These are phyloP conservation scores for Drosophila sulfurigaster DNA, from an alignment of 1,140 invertebrate genomes.

Conservation along the genomic window DNA sequence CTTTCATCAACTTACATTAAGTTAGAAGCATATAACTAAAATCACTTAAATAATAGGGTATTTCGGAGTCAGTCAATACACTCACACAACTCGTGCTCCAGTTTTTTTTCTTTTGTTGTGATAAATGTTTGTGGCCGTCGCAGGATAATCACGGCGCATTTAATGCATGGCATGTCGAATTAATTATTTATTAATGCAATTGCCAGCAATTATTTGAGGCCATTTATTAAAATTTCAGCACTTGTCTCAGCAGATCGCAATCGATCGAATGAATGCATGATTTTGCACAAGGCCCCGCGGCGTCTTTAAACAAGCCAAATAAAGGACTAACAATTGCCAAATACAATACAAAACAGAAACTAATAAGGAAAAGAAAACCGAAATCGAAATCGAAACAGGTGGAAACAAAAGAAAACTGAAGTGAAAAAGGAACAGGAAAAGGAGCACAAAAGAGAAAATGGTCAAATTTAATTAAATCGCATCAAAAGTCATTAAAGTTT, in stretches of 20 bases:
- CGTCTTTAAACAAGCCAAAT: neutral
- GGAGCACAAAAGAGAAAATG: conserved; percentile 20
- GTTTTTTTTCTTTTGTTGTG: neutral
- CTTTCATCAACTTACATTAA: too few species aligned
- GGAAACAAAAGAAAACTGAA: neutral
- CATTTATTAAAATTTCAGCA: conserved; percentile 24
- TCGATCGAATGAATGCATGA: neutral
- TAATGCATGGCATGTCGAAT: conserved; percentile 26
- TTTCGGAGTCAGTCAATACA: neutral
- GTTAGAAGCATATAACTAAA: too few species aligned
- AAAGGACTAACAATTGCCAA: neutral
- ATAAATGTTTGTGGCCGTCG: conserved; percentile 1
- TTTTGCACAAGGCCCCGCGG: neutral
- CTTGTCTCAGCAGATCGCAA: conserved; percentile 26
- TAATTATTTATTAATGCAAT: conserved; percentile 58
- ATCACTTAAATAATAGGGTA: neutral
- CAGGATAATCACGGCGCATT: conserved; percentile 17
- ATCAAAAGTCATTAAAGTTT: conserved; percentile 40
- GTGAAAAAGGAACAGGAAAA: neutral
- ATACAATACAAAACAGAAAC: neutral
- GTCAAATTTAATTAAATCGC: conserved; percentile 57
- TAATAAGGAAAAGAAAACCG: neutral
- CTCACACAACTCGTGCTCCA: neutral
- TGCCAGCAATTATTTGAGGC: conserved; percentile 17
- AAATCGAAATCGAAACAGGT: neutral